Conservation (phyloP, 2,113 vertebrate genomes). For the Trachemys scripta region DNA sequence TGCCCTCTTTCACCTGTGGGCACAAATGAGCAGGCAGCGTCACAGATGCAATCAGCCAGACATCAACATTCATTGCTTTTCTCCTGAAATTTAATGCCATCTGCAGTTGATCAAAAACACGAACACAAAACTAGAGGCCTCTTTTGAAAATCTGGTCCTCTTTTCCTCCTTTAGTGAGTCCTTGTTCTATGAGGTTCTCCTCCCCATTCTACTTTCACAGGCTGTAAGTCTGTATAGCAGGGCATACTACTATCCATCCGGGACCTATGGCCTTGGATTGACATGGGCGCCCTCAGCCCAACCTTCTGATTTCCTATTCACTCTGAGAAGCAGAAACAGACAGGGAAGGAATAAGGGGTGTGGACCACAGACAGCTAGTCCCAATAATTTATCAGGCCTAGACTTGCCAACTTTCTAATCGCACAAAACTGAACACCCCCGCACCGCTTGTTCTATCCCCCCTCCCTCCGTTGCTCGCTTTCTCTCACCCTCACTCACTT, state of each 20-base stretch:
- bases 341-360: too few relatives aligned
- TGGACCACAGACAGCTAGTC: too few relatives aligned
- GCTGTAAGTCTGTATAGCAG: background rate
- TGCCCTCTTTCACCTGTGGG: background rate
- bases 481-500: too few relatives aligned
- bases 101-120: accelerated
- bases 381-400: too few relatives aligned
- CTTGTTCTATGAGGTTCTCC: background rate
- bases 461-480: too few relatives aligned
- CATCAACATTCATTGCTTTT: background rate
- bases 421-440: too few relatives aligned
- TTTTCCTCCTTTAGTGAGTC: background rate
- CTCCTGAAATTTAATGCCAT: background rate
- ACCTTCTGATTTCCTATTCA: background rate
- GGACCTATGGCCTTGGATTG: background rate
- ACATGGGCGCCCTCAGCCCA: accelerated
- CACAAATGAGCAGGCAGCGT: background rate
- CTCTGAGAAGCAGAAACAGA: background rate
- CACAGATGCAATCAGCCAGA: background rate
- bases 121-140: background rate
- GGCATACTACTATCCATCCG: background rate
- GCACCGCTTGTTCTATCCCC: too few relatives aligned
- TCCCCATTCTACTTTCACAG: background rate
- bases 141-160: background rate
- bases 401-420: too few relatives aligned